A percentile compares a stretch with the other conserved stretches of the same genome.
Conservation (phyloP, 2,797 vertebrate species). For the Macropodus opercularis region DNA sequence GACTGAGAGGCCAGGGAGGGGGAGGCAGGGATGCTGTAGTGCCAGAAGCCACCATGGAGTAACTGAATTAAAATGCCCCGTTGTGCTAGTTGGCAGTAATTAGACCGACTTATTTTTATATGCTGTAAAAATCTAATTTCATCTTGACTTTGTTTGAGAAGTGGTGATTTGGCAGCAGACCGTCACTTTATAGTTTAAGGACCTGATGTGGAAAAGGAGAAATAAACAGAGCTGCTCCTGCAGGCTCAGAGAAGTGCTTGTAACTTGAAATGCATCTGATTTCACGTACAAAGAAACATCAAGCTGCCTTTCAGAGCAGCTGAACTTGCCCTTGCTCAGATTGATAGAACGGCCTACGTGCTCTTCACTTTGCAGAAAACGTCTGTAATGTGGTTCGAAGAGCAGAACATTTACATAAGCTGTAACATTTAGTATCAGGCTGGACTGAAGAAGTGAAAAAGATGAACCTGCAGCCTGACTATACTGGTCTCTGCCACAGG, state of each 20-base stretch:
- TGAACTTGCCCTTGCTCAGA: conserved; percentile 3
- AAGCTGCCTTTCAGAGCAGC: background rate
- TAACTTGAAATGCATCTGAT: background rate
- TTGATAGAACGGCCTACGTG: background rate
- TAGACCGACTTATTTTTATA: conserved; percentile 10
- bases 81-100: background rate
- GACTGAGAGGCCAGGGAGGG: conserved; percentile 16
- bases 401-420: conserved; percentile 23
- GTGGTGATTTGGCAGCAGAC: background rate
- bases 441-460: conserved; percentile 33
- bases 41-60: conserved; percentile 20
- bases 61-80: conserved; percentile 30
- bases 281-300: background rate
- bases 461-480: too few species aligned
- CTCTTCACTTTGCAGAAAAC: conserved; percentile 15
- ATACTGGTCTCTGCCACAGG: too few species aligned
- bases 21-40: conserved; percentile 13
- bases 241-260: background rate
- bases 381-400: conserved; percentile 8
- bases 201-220: background rate
- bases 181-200: conserved; percentile 2
- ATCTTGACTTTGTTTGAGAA: background rate
- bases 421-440: conserved; percentile 23
- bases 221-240: conserved; percentile 1
- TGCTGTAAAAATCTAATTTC: background rate